These are phyloP conservation scores for Erithacus rubecula DNA, from an alignment of 2,797 vertebrate genomes.

Conservation along the genomic window DNA sequence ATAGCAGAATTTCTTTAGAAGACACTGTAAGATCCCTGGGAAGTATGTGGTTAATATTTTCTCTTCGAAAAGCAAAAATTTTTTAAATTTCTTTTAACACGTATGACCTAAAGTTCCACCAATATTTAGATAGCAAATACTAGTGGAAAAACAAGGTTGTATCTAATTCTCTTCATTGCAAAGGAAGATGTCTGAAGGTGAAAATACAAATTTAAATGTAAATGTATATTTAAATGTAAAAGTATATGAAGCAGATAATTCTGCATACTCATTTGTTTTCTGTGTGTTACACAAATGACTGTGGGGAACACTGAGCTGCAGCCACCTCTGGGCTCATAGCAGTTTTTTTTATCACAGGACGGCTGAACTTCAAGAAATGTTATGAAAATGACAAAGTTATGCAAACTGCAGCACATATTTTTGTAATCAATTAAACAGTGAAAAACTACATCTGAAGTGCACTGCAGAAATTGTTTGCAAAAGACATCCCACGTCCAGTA, in stretches of 20 bases:
- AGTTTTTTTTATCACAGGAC: constrained; percentile 65
- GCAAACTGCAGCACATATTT: constrained; percentile 61
- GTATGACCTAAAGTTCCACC: not conserved
- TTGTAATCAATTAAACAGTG: constrained; percentile 56
- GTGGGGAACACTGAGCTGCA: constrained; percentile 50
- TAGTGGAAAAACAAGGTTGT: not conserved
- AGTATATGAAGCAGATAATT: constrained; percentile 40
- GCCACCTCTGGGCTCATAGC: constrained; percentile 51
- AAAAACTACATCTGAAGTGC: constrained; percentile 6
- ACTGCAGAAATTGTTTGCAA: constrained; percentile 59
- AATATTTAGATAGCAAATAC: not conserved
- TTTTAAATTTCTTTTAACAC: not conserved
- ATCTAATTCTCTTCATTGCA: not conserved
- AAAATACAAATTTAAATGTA: constrained; percentile 51
- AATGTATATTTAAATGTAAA: not conserved
- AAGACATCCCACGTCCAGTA: constrained; percentile 19
- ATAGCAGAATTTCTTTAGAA: not conserved
- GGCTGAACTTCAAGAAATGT: constrained; percentile 62
- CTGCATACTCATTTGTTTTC: constrained; percentile 56
- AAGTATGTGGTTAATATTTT: not conserved
- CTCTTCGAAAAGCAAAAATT: accelerated
- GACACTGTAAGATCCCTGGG: not conserved
- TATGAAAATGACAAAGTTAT: constrained; percentile 63
- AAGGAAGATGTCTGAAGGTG: constrained; percentile 20
- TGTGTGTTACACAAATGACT: constrained; percentile 42